phyloP scores from a whole-genome alignment of 2,797 vertebrate species.

The Lycodopsis pacificus region DNA sequence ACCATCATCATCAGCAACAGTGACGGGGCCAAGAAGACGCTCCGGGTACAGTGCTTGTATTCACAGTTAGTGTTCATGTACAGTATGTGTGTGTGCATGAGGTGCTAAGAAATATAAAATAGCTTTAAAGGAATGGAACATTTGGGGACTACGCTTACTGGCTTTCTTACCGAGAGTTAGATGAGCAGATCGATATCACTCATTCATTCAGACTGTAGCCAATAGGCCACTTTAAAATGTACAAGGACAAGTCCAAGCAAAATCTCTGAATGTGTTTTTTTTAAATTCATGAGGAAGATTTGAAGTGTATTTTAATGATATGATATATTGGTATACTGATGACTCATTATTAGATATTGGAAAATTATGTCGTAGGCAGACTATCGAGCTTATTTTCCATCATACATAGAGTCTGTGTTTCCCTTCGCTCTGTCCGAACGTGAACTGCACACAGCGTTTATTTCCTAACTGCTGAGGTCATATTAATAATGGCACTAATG shows the following conservation, averaged over 20 bases:
- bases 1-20: slow-evolving; percentile 89
- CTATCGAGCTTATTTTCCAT: background rate
- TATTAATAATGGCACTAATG: slow-evolving; percentile 18
- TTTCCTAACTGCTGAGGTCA: slow-evolving; percentile 30
- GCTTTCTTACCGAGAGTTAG: background rate
- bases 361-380: background rate
- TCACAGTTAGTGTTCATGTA: background rate
- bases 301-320: background rate
- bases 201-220: background rate
- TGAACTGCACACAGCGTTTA: slow-evolving; percentile 27
- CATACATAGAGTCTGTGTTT: background rate
- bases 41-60: slow-evolving; percentile 80
- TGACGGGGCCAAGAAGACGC: slow-evolving; percentile 88
- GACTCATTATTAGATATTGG: background rate
- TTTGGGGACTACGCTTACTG: background rate
- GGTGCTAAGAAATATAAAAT: background rate
- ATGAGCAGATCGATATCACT: too few species aligned
- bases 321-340: background rate
- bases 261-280: background rate
- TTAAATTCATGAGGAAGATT: background rate
- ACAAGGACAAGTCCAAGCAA: background rate
- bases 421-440: background rate
- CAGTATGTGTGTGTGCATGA: background rate
- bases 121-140: background rate
- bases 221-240: background rate